Conservation (phyloP, 2,888 invertebrate genomes). For the Chloroclysta siterata region DNA sequence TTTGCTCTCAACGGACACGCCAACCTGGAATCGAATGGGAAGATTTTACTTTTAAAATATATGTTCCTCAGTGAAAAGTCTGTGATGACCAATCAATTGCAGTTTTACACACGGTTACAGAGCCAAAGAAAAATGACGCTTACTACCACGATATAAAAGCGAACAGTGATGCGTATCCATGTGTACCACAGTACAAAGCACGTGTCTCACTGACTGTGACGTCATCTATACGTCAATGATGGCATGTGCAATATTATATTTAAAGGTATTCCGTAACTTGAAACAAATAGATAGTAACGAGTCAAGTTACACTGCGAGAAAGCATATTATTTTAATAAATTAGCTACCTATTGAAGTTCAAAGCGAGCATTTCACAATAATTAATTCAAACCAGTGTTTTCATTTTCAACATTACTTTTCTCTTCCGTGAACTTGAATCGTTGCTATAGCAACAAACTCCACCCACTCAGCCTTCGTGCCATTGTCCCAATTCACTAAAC, state of each 20-base stretch:
- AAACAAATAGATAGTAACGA: not conserved
- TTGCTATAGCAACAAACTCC: conserved; percentile 29
- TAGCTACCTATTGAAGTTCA: too few relatives aligned
- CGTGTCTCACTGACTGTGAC: not conserved
- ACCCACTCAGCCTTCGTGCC: conserved; percentile 27
- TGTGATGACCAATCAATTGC: too few relatives aligned
- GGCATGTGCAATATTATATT: not conserved
- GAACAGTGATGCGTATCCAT: too few relatives aligned
- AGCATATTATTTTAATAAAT: not conserved
- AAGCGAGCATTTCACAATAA: not conserved
- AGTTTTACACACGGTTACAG: too few relatives aligned
- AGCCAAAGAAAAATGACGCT: too few relatives aligned
- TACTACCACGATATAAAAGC: too few relatives aligned
- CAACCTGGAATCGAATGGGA: too few relatives aligned
- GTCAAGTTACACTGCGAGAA: too few relatives aligned
- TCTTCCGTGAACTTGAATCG: conserved; percentile 16
- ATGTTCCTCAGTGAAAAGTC: too few relatives aligned
- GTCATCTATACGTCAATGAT: not conserved
- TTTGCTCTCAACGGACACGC: too few relatives aligned
- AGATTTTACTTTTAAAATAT: too few relatives aligned
- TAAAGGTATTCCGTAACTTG: not conserved
- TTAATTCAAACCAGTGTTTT: not conserved
- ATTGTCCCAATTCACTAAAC: conserved; percentile 36
- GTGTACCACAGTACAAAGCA: not conserved
- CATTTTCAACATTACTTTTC: not conserved